These are phyloP conservation scores for Phyllotreta cruciferae DNA, from an alignment of 2,888 invertebrate genomes.

Conservation along the genomic window DNA sequence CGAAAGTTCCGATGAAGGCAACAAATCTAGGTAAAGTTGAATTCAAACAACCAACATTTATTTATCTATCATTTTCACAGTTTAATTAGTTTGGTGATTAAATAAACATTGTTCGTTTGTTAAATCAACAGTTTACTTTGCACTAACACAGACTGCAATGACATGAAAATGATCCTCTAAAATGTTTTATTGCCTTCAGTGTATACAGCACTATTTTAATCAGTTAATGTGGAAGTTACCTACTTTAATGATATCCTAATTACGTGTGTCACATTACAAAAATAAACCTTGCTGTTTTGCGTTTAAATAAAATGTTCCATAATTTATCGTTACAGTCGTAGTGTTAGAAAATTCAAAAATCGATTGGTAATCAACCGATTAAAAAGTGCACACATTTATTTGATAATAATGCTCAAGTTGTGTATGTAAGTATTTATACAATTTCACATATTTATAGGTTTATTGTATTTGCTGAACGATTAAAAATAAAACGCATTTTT, in stretches of 20 bases:
- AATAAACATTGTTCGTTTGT: not conserved
- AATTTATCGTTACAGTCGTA: constrained; percentile 9
- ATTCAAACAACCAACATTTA: not conserved
- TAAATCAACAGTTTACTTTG: not conserved
- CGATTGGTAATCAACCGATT: no score
- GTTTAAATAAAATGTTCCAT: constrained; percentile 4
- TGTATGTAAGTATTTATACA: no score
- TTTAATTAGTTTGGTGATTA: not conserved
- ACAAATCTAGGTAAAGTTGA: constrained; percentile 43
- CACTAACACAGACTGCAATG: constrained; percentile 1
- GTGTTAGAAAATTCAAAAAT: not conserved
- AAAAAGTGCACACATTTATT: no score
- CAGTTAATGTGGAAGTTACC: constrained; percentile 9
- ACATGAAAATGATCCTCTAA: not conserved
- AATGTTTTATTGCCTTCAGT: constrained; percentile 3
- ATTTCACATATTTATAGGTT: no score
- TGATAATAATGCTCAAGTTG: no score
- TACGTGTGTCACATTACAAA: constrained; percentile 8
- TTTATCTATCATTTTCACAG: not conserved
- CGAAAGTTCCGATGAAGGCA: constrained; percentile 89
- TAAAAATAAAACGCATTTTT: no score
- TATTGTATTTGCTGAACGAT: no score
- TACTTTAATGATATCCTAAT: not conserved
- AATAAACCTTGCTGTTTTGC: constrained; percentile 5
- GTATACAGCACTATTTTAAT: constrained; percentile 3